These are phyloP conservation scores for Himalopsyche tibetana DNA, from an alignment of 2,888 invertebrate species.

Conservation along the genomic window DNA sequence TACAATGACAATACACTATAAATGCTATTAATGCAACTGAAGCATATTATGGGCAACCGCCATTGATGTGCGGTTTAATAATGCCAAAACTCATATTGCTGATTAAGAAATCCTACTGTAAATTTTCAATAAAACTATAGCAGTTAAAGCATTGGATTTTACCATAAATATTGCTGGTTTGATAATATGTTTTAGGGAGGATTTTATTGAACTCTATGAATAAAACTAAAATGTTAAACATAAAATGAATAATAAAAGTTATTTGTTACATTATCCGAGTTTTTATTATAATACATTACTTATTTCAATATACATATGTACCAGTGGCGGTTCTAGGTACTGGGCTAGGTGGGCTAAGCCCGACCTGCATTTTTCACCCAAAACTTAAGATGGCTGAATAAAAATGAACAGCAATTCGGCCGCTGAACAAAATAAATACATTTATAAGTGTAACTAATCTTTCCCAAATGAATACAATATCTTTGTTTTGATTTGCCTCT, in stretches of 20 bases:
- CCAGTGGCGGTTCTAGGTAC: too few relatives aligned
- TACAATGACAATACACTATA: constrained; percentile 51
- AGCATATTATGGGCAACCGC: constrained; percentile 9
- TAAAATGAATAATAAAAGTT: constrained; percentile 60
- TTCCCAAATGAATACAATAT: too few relatives aligned
- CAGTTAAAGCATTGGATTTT: constrained; percentile 18
- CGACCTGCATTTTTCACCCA: too few relatives aligned
- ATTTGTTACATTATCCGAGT: constrained; percentile 57
- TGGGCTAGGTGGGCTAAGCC: too few relatives aligned
- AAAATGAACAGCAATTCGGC: too few relatives aligned
- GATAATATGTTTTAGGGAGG: constrained; percentile 39
- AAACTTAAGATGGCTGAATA: too few relatives aligned
- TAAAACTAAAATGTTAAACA: constrained; percentile 56
- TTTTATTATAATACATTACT: constrained; percentile 32
- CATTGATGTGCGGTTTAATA: constrained; percentile 35
- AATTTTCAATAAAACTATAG: constrained; percentile 35
- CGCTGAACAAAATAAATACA: too few relatives aligned
- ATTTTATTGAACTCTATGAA: constrained; percentile 50
- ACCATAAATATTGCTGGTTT: not conserved
- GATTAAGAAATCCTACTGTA: not conserved
- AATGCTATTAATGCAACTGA: not conserved
- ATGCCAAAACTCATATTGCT: constrained; percentile 9
- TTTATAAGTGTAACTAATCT: too few relatives aligned
- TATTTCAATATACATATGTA: too few relatives aligned
- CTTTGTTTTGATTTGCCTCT: too few relatives aligned